Evolutionary conservation across 2,888 invertebrate species (phyloP).

Genomic region (Physocephala rufipes): DNA sequence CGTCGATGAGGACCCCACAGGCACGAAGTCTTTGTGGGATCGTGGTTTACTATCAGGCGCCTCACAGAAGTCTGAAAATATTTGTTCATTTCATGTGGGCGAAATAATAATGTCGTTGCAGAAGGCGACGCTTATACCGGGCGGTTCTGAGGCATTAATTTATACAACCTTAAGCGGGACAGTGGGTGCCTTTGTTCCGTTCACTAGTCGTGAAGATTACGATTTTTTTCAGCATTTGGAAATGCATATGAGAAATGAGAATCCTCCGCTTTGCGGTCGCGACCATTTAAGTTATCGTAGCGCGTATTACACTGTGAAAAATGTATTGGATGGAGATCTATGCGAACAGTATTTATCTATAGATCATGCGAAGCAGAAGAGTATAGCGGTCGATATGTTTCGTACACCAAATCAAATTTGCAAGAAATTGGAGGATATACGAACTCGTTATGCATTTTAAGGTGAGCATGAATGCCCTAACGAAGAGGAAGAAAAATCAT

Average conservation of each 20-base stretch:
- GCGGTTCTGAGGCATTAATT: constrained; percentile 94
- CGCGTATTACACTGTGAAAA: constrained; percentile 92
- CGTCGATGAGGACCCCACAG: constrained; percentile 99
- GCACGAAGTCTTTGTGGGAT: constrained; percentile 97
- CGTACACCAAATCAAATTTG: constrained; percentile 96
- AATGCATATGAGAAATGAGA: constrained; percentile 99
- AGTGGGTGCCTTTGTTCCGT: constrained; percentile 92
- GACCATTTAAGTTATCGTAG: constrained; percentile 98
- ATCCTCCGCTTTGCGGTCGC: constrained; percentile 94
- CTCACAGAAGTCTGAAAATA: constrained; percentile 95
- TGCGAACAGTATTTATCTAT: constrained; percentile 99
- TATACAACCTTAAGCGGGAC: constrained; percentile 96
- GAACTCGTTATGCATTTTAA: constrained; percentile 98
- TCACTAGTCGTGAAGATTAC: constrained; percentile 95
- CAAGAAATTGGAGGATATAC: constrained; percentile 97
- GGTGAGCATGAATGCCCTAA: constrained; percentile 27
- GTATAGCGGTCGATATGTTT: constrained; percentile 93
- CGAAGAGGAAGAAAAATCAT: not conserved
- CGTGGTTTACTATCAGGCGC: constrained; percentile 94
- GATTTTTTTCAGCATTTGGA: constrained; percentile 99
- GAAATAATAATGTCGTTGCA: constrained; percentile 96
- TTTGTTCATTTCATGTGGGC: constrained; percentile 94
- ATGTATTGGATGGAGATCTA: constrained; percentile 97
- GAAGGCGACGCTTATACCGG: constrained; percentile 95
- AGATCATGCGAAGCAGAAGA: constrained; percentile 92